Base-by-base conservation (phyloP, 2,888 invertebrate species). In the Pedicia rivosa region DNA sequence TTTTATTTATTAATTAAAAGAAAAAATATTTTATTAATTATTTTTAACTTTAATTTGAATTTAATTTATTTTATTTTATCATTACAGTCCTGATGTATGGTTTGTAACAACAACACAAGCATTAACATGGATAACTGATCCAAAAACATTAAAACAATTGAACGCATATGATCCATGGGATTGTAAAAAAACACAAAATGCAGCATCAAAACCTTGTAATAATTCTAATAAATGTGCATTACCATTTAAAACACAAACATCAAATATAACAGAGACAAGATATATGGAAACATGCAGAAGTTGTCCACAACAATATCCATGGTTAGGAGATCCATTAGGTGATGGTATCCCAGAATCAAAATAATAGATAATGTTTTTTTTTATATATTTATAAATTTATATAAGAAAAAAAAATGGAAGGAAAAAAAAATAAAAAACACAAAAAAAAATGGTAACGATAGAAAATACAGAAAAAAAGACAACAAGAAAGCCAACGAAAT, bases 51-150 rank as follows among this genome's bases (percentile, higher is more conserved):
- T n/a, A n/a, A n/a, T n/a, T n/a, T n/a, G n/a, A n/a, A n/a, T n/a
- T n/a, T n/a, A n/a, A n/a, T n/a, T n/a, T n/a, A n/a, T n/a, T n/a
- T n/a, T n/a, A n/a, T n/a, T n/a, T n/a, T n/a, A n/a, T n/a, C n/a
- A n/a, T n/a, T n/a, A n/a, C 62, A 88, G 88, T 46, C 71, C 78
- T 36, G 87, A 88, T 55, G 84, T 88, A 7, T 86, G 81, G 69
- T 81, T 84, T 51, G 79, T 88, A 20, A 87, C 88, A 4, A 70
- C 76, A 20, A 87, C 88, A 0, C 87, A 90, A 65, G 79, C 81
- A n/a, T 60, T 91, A 40, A 81, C 83, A 27, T 91, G 87, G 81
- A 81, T 88, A 57, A 86, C 87, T 1, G 87, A 88, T 49, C 88
- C 88, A 0, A 77, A 76, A 50, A 66, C 80, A 2, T 55, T 69